These are phyloP conservation scores for Drosophila tristis DNA, from an alignment of 1,140 invertebrate species.

Conservation along the genomic window DNA sequence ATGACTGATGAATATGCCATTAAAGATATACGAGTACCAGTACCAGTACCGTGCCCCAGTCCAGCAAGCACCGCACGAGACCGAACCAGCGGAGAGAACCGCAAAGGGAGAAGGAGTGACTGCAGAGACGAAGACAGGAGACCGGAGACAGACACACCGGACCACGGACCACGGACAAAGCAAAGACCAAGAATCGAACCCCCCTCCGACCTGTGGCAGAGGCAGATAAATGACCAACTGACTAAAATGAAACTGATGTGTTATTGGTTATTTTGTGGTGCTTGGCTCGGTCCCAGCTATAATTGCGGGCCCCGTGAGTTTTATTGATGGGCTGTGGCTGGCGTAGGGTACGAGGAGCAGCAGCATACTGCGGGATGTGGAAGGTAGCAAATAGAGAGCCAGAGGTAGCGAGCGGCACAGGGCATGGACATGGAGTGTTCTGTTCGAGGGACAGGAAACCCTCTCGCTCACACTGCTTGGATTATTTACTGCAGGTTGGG, in stretches of 20 bases:
- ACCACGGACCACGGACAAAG: background rate
- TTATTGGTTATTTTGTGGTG: slow-evolving; percentile 42
- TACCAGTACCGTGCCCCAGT: slow-evolving; percentile 6
- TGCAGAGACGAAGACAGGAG: background rate
- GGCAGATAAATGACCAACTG: slow-evolving; percentile 70
- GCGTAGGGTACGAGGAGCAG: slow-evolving; percentile 2
- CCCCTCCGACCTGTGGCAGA: too few relatives aligned
- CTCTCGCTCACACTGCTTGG: too few relatives aligned
- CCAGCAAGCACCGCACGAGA: too few relatives aligned
- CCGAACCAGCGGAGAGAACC: too few relatives aligned
- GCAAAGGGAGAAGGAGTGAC: too few relatives aligned
- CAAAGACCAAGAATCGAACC: background rate
- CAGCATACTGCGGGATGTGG: background rate
- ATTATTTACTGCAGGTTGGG: too few relatives aligned
- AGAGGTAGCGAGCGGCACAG: too few relatives aligned
- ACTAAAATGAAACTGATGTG: slow-evolving; percentile 69
- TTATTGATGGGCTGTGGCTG: slow-evolving; percentile 13
- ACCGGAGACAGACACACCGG: background rate
- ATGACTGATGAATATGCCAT: slow-evolving; percentile 82
- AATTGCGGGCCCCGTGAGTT: slow-evolving; percentile 45
- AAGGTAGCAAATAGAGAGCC: too few relatives aligned
- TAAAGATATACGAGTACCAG: slow-evolving; percentile 71
- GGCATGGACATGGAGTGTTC: too few relatives aligned
- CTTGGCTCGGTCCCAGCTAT: slow-evolving; percentile 5
- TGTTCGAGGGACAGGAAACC: too few relatives aligned